Base-by-base conservation (phyloP, 2,888 invertebrate species). In the Geotrupes spiniger region DNA sequence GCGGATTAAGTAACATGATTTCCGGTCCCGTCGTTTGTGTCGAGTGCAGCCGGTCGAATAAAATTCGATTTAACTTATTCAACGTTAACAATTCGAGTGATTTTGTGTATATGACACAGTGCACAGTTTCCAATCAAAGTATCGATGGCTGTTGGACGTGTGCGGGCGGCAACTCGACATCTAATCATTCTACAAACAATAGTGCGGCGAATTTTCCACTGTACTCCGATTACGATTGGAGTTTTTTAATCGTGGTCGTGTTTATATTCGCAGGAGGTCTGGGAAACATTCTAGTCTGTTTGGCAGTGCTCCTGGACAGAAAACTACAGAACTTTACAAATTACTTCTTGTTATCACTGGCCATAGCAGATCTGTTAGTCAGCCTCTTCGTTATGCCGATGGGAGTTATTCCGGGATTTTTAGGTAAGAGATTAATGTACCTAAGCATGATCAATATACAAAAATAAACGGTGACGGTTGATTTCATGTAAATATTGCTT, bases 311-410 rank as follows among this genome's bases (percentile, higher is more conserved):
- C 53, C 77, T 92, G 66, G 96, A 97, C 76, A 84, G 89, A 53
- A 81, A 89, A 62, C 76, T 96, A 53, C 95, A 96, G 74, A 96
- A 93, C 74, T 91, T 93, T 57, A 96, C 96, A 55, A 97, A 96
- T 76, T 95, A 95, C 75, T 96, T 96, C 73, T 79, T 96, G 53
- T 79, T 95, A 63, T 95, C 95, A 14, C 74, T 97, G 70, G 94
- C 95, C 36, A 87, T 95, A 44, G 95, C 96, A 42, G 96, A 97
- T 76, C 78, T 96, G 49, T 78, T 96, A 53, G 95, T 96, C 67
- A 93, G 92, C 65, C 75, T 93, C 54, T 88, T 95, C 66, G 96
- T 96, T 46, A 97, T 97, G 96, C 96, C 96, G 2, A 80, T 95
- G 71, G 92, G 92, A 51, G 93, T 96, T 27, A 87, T 95, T 62